Evolutionary conservation across 2,113 vertebrate species (phyloP).

Genomic region (Felis chaus): DNA sequence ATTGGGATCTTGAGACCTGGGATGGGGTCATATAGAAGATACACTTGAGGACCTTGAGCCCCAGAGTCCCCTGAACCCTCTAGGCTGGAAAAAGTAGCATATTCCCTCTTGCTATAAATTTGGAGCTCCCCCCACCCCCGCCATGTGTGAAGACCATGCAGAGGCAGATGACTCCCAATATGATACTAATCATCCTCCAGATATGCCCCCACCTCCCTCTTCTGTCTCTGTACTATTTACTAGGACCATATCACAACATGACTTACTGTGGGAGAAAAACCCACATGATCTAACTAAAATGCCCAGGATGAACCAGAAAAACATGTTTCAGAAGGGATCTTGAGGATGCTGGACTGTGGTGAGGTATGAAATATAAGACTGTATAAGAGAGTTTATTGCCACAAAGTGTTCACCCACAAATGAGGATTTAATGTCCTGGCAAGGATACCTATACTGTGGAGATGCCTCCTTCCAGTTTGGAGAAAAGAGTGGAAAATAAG

Average conservation of each 20-base stretch:
- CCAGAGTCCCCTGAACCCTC: not conserved
- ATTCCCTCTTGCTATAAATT: not conserved
- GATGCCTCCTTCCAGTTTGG: not conserved
- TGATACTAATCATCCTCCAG: not conserved
- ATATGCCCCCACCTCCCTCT: not conserved
- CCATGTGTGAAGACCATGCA: not conserved
- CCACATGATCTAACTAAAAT: not conserved
- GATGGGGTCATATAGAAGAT: not conserved
- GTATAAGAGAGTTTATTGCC: not conserved
- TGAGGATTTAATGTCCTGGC: not conserved
- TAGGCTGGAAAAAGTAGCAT: not conserved
- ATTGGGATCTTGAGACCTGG: not conserved
- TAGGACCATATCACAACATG: not conserved
- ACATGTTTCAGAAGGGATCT: not conserved
- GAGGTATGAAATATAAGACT: not conserved
- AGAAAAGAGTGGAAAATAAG: not conserved
- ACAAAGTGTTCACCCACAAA: not conserved
- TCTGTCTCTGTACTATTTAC: not conserved
- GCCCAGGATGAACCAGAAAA: not conserved
- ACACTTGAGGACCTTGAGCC: not conserved
- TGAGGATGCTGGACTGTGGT: not conserved
- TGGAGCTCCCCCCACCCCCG: not conserved
- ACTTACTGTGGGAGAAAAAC: not conserved
- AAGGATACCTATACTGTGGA: not conserved
- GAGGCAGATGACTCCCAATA: not conserved